Conservation (phyloP, 2,797 vertebrate species). For the Chiroxiphia lanceolata region DNA sequence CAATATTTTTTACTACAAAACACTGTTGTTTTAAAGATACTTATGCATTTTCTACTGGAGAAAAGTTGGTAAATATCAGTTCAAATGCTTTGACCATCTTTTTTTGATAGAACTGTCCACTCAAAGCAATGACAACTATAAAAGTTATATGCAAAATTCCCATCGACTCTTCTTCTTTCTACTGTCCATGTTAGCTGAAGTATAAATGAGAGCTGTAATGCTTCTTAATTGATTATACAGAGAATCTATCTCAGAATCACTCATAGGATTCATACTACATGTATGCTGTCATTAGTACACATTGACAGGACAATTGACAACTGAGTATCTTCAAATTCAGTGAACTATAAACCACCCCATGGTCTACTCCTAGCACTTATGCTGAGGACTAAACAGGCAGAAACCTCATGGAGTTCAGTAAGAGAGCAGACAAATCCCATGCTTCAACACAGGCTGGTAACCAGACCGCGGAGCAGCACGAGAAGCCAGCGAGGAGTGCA, state of each 20-base stretch:
- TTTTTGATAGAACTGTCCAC: neutral
- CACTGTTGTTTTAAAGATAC: neutral
- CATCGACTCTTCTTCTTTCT: accelerated
- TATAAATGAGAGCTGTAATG: neutral
- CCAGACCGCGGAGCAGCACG: neutral
- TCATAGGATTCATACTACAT: neutral
- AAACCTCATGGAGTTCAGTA: neutral
- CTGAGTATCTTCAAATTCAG: neutral
- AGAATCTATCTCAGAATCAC: neutral
- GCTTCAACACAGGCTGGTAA: neutral
- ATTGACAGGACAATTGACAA: neutral
- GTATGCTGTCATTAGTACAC: neutral
- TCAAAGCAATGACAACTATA: neutral
- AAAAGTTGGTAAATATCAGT: neutral
- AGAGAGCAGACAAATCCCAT: neutral
- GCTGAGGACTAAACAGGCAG: neutral
- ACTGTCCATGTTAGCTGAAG: neutral
- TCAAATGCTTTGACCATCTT: neutral
- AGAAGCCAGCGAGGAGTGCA: neutral
- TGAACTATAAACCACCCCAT: neutral
- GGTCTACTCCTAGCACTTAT: neutral
- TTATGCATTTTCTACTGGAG: neutral
- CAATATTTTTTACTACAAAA: neutral
- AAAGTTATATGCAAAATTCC: neutral
- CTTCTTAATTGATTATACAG: neutral